Evolutionary conservation across 2,797 vertebrate species (phyloP).

Genomic region (Chromis chromis): DNA sequence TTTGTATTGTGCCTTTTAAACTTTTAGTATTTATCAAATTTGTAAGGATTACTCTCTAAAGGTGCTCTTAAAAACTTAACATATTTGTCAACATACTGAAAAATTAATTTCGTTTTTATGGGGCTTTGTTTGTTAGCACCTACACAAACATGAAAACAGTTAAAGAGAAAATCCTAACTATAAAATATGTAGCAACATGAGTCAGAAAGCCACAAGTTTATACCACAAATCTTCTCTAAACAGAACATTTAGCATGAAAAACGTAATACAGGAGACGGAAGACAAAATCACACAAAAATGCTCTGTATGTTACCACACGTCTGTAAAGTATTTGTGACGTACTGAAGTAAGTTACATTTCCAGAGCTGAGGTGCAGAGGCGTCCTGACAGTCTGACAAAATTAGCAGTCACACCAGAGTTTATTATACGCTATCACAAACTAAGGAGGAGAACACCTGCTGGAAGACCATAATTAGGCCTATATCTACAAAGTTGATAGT

Average conservation of each 20-base stretch:
- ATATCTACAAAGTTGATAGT: neutral
- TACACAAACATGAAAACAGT: neutral
- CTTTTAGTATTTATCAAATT: neutral
- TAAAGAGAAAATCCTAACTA: neutral
- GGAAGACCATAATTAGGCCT: neutral
- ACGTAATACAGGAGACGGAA: neutral
- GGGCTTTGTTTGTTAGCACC: neutral
- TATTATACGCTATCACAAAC: neutral
- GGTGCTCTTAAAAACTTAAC: neutral
- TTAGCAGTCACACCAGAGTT: no score
- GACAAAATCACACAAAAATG: neutral
- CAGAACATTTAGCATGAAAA: no score
- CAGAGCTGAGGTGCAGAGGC: neutral
- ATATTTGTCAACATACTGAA: neutral
- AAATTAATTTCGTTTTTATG: neutral
- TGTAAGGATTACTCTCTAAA: neutral
- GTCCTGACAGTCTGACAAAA: neutral
- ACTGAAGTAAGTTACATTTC: neutral
- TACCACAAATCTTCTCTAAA: no score
- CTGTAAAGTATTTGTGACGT: neutral
- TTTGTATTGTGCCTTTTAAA: neutral
- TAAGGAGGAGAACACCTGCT: neutral
- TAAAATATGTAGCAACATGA: neutral
- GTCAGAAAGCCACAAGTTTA: neutral
- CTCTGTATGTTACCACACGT: neutral